Conservation (phyloP, 2,888 invertebrate genomes). For the Himalopsyche kuldschensis region DNA sequence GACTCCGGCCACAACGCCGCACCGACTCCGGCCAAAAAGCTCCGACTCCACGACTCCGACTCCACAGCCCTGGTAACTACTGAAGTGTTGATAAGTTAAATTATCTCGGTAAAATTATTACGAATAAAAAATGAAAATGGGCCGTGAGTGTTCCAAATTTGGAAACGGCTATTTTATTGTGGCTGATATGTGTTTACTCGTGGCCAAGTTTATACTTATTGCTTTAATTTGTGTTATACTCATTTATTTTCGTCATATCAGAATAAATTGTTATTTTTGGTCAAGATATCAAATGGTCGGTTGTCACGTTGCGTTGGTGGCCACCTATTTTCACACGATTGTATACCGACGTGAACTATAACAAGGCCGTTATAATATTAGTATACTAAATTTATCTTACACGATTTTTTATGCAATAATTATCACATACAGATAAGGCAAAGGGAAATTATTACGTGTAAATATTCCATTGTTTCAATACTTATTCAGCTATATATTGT, state of each 20-base stretch:
- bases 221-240: neutral
- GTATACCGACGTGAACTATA: neutral
- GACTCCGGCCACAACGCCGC: too few relatives aligned
- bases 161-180: neutral
- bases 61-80: too few relatives aligned
- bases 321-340: neutral
- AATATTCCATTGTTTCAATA: too few relatives aligned
- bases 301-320: neutral
- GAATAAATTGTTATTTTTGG: neutral
- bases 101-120: neutral
- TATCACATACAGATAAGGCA: neutral
- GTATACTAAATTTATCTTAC: neutral
- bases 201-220: neutral
- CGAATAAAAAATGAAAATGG: neutral
- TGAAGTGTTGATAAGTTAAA: too few relatives aligned
- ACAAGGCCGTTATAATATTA: neutral
- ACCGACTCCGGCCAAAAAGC: too few relatives aligned
- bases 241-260: neutral
- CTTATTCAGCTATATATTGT: too few relatives aligned
- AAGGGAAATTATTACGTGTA: too few relatives aligned
- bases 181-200: neutral
- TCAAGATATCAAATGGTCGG: neutral
- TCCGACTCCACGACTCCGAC: too few relatives aligned
- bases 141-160: neutral
- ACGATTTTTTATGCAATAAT: neutral